Evolutionary conservation across 2,888 invertebrate species (phyloP).

Genomic region (Fragum whitleyi): DNA sequence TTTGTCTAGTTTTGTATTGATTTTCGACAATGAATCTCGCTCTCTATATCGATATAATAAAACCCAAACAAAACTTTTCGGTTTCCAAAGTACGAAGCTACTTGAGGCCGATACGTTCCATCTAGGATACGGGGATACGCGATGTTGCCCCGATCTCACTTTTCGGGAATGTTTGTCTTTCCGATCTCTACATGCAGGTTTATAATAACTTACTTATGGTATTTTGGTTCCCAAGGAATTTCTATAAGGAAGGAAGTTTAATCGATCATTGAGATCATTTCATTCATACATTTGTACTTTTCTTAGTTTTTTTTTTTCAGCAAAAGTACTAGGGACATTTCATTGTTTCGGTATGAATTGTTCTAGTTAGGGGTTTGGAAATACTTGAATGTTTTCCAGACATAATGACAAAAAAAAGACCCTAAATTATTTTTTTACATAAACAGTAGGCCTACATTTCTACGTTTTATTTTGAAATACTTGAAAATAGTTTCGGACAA

Average conservation of each 20-base stretch:
- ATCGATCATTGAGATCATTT: constrained; percentile 14
- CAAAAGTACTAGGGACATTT: too few relatives aligned
- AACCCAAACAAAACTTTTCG: constrained; percentile 55
- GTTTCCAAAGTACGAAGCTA: constrained; percentile 40
- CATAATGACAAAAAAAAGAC: too few relatives aligned
- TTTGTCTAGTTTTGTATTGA: constrained; percentile 41
- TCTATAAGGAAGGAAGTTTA: constrained; percentile 11
- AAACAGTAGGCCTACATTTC: too few relatives aligned
- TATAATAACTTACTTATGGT: constrained; percentile 14
- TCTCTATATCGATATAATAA: constrained; percentile 47
- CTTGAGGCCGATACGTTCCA: constrained; percentile 5
- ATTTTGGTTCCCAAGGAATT: constrained; percentile 23
- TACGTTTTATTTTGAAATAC: too few relatives aligned
- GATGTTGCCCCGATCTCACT: constrained; percentile 37
- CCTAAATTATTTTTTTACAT: too few relatives aligned
- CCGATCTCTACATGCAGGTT: constrained; percentile 14
- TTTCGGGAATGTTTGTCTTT: constrained; percentile 52
- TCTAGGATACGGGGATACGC: constrained; percentile 19
- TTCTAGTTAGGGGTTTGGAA: too few relatives aligned
- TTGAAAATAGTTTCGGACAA: too few relatives aligned
- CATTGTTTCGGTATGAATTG: too few relatives aligned
- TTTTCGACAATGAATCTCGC: constrained; percentile 19
- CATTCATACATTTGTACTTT: neutral
- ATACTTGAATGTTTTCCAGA: too few relatives aligned
- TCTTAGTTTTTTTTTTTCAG: too few relatives aligned